Evolutionary conservation across 2,888 invertebrate species (phyloP).

Genomic region (Biston betularia): DNA sequence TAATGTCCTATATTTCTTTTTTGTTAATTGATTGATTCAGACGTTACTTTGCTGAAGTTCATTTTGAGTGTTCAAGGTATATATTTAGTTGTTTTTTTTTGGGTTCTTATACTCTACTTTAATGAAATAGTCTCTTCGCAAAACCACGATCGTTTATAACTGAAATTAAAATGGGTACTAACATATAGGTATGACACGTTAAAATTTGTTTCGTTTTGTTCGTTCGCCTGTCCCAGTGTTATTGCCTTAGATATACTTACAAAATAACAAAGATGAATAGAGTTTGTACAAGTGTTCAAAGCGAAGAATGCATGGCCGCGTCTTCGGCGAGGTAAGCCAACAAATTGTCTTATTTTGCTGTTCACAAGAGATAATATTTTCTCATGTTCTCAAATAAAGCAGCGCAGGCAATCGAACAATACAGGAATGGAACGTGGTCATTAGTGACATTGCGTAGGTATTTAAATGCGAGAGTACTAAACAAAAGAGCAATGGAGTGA

Average conservation of each 20-base stretch:
- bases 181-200: neutral
- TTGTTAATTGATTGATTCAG: too few relatives aligned
- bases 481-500: too few relatives aligned
- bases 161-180: neutral
- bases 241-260: constrained; percentile 22
- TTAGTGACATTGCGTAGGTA: neutral
- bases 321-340: constrained; percentile 8
- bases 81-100: too few relatives aligned
- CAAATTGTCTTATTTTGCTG: constrained; percentile 20
- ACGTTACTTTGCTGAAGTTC: too few relatives aligned
- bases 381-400: constrained; percentile 16
- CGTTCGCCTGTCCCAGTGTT: constrained; percentile 23
- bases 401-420: constrained; percentile 1
- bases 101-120: too few relatives aligned
- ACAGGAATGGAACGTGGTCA: neutral
- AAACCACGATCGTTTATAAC: too few relatives aligned
- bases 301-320: constrained; percentile 19
- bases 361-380: constrained; percentile 21
- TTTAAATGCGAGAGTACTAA: neutral
- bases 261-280: constrained; percentile 31
- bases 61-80: too few relatives aligned
- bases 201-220: neutral
- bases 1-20: too few relatives aligned
- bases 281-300: constrained; percentile 34
- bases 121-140: too few relatives aligned